These are phyloP conservation scores for Etheostoma nigrum DNA, from an alignment of 2,797 vertebrate species.

Conservation along the genomic window DNA sequence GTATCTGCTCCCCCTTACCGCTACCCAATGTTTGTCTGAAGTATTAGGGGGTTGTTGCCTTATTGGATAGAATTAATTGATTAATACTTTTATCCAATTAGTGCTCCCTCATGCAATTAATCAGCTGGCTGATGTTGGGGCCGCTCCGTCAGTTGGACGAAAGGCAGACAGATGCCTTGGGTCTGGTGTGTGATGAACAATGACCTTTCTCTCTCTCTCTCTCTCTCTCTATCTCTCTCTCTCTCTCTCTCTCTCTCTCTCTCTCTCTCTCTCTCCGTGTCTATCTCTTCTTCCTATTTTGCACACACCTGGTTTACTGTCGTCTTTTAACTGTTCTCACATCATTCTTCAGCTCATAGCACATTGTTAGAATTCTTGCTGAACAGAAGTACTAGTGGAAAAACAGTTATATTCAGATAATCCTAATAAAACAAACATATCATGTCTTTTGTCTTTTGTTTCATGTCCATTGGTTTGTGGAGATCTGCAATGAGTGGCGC, in stretches of 20 bases:
- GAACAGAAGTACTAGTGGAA: constrained; percentile 51
- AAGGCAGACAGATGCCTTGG: constrained; percentile 77
- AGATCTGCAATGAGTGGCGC: too few species aligned
- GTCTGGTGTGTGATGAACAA: constrained; percentile 76
- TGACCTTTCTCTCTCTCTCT: constrained; percentile 49
- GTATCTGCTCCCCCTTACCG: constrained; percentile 40
- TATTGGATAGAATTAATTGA: constrained; percentile 87
- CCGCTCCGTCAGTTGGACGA: constrained; percentile 70
- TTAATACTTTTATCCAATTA: constrained; percentile 89
- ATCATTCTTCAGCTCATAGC: constrained; percentile 51
- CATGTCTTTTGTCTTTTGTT: constrained; percentile 4
- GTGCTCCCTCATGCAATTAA: constrained; percentile 87
- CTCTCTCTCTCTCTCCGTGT: constrained; percentile 30
- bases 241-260: not conserved
- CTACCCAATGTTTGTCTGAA: constrained; percentile 82
- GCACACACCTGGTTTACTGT: constrained; percentile 63
- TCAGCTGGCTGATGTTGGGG: constrained; percentile 80
- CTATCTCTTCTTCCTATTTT: constrained; percentile 41
- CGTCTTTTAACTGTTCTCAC: constrained; percentile 38
- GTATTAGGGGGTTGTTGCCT: constrained; percentile 81
- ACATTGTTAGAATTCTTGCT: constrained; percentile 66
- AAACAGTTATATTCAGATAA: constrained; percentile 50
- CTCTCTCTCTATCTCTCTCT: constrained; percentile 8
- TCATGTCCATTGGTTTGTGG: too few species aligned
- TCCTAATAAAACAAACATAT: constrained; percentile 27